Conservation (phyloP, 2,888 invertebrate genomes). For the Allolobophora icterica region DNA sequence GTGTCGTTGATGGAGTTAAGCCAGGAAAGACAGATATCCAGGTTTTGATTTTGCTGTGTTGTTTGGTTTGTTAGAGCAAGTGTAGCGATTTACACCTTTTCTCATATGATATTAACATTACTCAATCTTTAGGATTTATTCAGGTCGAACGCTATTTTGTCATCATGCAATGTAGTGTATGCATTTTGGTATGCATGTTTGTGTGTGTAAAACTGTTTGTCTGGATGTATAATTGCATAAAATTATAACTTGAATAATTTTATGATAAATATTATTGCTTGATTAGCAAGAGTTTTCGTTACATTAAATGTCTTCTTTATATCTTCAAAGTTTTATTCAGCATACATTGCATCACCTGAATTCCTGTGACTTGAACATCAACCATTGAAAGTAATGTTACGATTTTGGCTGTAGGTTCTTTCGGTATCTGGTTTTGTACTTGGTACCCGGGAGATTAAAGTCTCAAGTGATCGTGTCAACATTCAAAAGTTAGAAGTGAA, state of each 20-base stretch:
- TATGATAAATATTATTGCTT: too few relatives aligned
- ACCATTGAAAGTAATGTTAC: not conserved
- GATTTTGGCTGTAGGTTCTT: slow-evolving; percentile 69
- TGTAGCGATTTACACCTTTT: not conserved
- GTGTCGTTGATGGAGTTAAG: slow-evolving; percentile 84
- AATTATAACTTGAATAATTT: too few relatives aligned
- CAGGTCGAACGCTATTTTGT: not conserved
- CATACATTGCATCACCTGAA: too few relatives aligned
- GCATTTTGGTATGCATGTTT: not conserved
- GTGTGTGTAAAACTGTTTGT: too few relatives aligned
- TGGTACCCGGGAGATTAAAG: slow-evolving; percentile 88
- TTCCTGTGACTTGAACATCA: not conserved
- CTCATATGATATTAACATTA: not conserved
- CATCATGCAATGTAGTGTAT: not conserved
- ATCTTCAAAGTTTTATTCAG: too few relatives aligned
- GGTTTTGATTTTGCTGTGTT: not conserved
- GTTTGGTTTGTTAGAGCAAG: not conserved
- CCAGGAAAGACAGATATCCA: slow-evolving; percentile 77
- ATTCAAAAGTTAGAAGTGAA: slow-evolving; percentile 82
- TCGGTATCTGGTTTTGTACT: slow-evolving; percentile 91
- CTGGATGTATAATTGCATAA: too few relatives aligned
- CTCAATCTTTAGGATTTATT: not conserved
- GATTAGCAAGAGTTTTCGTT: too few relatives aligned
- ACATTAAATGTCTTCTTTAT: too few relatives aligned
- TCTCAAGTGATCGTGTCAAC: slow-evolving; percentile 89